phyloP scores from a whole-genome alignment of 1,140 invertebrate genomes.

The Cydia pomonella region DNA sequence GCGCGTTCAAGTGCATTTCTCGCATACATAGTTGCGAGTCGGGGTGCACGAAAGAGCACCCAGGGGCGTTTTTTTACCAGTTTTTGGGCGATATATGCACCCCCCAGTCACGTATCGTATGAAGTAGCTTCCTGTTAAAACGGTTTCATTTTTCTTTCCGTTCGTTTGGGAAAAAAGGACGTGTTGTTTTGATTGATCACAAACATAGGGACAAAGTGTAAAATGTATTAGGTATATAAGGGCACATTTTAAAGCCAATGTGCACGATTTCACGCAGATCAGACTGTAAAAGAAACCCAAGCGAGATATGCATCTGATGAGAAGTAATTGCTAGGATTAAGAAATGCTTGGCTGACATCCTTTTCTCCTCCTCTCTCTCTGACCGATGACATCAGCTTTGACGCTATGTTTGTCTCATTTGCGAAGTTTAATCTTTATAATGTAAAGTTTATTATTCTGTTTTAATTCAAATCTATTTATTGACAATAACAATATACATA shows the following conservation, averaged over 20 bases:
- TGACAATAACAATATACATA: too few species aligned
- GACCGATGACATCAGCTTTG: too few species aligned
- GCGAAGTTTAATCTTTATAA: too few species aligned
- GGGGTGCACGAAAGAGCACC: conserved; percentile 42
- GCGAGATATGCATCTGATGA: too few species aligned
- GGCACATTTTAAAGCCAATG: neutral
- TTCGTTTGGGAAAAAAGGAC: conserved; percentile 24
- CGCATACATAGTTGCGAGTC: conserved; percentile 46
- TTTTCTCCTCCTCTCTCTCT: too few species aligned
- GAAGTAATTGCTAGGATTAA: too few species aligned
- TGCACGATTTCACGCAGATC: too few species aligned
- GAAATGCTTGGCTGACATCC: too few species aligned
- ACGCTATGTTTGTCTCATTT: too few species aligned
- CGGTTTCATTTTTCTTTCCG: conserved; percentile 71
- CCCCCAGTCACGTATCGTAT: conserved; percentile 75
- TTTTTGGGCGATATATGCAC: conserved; percentile 72
- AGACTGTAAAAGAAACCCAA: too few species aligned
- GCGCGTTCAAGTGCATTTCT: conserved; percentile 46
- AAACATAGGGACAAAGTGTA: neutral
- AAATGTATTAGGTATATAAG: neutral
- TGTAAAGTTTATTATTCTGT: too few species aligned
- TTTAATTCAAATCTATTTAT: too few species aligned
- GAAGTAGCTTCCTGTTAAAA: conserved; percentile 74
- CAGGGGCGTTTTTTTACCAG: conserved; percentile 72
- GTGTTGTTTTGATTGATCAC: neutral